phyloP scores from a whole-genome alignment of 2,113 vertebrate species.

The Suncus etruscus region DNA sequence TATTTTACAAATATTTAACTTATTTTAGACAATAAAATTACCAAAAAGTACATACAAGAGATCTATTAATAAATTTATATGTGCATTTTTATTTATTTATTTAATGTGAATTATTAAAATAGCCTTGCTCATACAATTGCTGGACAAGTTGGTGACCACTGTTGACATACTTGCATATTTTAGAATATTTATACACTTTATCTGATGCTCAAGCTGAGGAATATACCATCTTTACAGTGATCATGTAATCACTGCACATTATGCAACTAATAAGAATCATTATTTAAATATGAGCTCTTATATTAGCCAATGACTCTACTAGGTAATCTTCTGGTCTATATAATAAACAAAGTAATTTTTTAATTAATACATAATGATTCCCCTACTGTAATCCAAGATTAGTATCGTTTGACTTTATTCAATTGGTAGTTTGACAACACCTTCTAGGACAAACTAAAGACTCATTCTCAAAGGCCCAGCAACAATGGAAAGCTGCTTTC shows the following conservation, averaged over 20 bases:
- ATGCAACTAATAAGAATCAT: not conserved
- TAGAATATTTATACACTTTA: not conserved
- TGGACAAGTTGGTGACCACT: not conserved
- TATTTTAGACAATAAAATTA: too few species aligned
- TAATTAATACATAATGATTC: not conserved
- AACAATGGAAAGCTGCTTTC: constrained; percentile 17
- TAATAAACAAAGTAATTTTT: not conserved
- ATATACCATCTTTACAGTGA: not conserved
- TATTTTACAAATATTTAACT: not conserved
- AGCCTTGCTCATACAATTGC: not conserved
- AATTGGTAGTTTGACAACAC: not conserved
- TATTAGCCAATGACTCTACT: not conserved
- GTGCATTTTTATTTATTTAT: not conserved
- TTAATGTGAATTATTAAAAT: not conserved
- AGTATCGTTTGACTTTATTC: not conserved
- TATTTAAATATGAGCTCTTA: not conserved
- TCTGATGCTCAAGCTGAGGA: not conserved
- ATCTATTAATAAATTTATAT: too few species aligned
- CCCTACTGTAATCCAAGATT: not conserved
- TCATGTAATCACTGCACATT: not conserved
- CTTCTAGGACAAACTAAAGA: not conserved
- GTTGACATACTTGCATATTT: not conserved
- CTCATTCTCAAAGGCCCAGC: constrained; percentile 25
- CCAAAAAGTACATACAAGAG: too few species aligned
- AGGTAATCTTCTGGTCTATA: not conserved